Base-by-base conservation (phyloP, 2,888 invertebrate species). In the Microctonus aethiopoides region DNA sequence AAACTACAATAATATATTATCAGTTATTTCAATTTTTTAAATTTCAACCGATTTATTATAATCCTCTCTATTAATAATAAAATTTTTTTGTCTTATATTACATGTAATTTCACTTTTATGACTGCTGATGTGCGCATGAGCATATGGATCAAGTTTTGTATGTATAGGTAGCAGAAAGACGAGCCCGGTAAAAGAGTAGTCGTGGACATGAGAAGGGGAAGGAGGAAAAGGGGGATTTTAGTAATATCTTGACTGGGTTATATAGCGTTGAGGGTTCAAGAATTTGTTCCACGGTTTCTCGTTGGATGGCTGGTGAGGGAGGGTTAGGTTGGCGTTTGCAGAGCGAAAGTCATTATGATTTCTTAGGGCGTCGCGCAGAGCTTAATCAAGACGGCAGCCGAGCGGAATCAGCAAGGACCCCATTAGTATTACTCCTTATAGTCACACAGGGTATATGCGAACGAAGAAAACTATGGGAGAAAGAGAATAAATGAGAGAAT, bases 361-460 rank as follows among this genome's bases (percentile, higher is more conserved):
- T 84, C 85, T 79, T 78, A 78, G 77, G 81, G 84, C 85, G 85
- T 85, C 84, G 85, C 81, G 80, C 75, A 80, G 74, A 83, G 83
- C 85, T 85, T 85, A 84, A 85, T 85, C 84, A 85, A 85, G 84
- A 75, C 79, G 80, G 83, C 82, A 83, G 83, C 85, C 84, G 84
- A 84, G 84, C 79, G 80, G 85, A 85, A 85, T 85, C 84, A 83
- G 84, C 83, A 85, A 85, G 81, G 82, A 84, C 81, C 80, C 83
- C 80, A 84, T 84, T 84, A 84, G 84, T 84, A 84, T 80, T 84
- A 81, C 79, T 68, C 72, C 70, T 67, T 68, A 65, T 67, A 39
- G 63, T 32, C 67, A 61, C 68, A 39, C 46, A 60, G 7, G 29
- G 29, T 29, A 29, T 5, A 29, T 5, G 16, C 16, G 46, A 16